These are phyloP conservation scores for Dendrocincla fuliginosa DNA, from an alignment of 2,797 vertebrate genomes.

Conservation along the genomic window DNA sequence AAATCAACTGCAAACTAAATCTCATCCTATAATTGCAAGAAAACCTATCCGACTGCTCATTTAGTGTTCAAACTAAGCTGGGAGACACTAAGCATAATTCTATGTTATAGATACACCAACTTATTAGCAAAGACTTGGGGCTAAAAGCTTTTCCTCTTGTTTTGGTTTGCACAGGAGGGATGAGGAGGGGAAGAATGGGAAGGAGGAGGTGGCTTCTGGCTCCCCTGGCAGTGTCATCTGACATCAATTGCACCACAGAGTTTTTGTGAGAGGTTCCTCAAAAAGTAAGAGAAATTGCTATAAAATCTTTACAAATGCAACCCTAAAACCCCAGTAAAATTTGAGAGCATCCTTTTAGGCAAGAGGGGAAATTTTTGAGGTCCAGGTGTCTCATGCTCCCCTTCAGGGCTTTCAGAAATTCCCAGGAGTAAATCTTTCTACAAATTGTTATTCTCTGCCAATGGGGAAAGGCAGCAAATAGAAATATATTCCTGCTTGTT, in stretches of 20 bases:
- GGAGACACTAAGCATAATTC: neutral
- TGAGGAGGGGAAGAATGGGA: neutral
- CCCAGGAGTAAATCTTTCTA: neutral
- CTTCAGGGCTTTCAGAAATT: neutral
- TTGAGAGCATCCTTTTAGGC: neutral
- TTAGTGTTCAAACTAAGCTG: neutral
- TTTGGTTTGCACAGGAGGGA: neutral
- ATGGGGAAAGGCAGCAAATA: neutral
- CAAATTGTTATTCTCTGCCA: neutral
- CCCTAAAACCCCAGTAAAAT: neutral
- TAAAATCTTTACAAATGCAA: neutral
- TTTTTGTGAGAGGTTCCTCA: neutral
- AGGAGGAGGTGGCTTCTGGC: neutral
- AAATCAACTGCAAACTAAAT: constrained; percentile 1
- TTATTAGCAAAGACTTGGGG: neutral
- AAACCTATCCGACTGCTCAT: neutral
- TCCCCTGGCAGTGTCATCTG: neutral
- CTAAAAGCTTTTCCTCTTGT: neutral
- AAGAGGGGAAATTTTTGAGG: neutral
- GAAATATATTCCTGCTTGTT: neutral
- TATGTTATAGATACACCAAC: neutral
- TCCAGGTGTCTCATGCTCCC: neutral
- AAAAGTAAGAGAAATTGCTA: neutral
- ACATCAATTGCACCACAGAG: fast-evolving
- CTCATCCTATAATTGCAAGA: neutral